Evolutionary conservation across 2,113 vertebrate genomes (phyloP).

Genomic region (Pyxicephalus adspersus): DNA sequence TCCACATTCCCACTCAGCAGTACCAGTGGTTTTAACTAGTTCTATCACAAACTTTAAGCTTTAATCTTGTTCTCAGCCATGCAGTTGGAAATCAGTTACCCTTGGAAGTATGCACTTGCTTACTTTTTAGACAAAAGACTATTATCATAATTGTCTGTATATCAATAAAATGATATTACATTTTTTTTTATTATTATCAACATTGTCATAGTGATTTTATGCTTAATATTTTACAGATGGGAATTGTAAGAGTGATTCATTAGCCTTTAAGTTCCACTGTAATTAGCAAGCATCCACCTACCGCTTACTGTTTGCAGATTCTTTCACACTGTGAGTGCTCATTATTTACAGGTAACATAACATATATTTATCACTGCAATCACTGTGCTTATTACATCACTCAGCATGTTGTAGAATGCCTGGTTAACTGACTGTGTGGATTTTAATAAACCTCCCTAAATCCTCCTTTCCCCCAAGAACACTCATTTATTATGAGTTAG

Average conservation of each 20-base stretch:
- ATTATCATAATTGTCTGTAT: too few relatives aligned
- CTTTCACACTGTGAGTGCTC: neutral
- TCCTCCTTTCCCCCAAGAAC: neutral
- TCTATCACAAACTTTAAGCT: too few relatives aligned
- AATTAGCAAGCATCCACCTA: neutral
- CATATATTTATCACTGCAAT: conserved; percentile 5
- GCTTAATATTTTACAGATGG: neutral
- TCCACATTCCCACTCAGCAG: too few relatives aligned
- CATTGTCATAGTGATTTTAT: neutral
- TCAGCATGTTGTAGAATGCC: neutral
- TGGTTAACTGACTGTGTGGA: conserved; percentile 16
- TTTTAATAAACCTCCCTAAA: conserved; percentile 22
- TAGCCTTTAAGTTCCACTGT: neutral
- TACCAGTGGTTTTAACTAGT: too few relatives aligned
- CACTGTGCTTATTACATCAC: conserved; percentile 21
- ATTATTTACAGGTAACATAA: conserved; percentile 34
- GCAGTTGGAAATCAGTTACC: too few relatives aligned
- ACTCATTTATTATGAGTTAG: conserved; percentile 33
- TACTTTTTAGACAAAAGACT: too few relatives aligned
- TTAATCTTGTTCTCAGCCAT: too few relatives aligned
- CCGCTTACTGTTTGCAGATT: neutral
- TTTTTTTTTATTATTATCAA: neutral
- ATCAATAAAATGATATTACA: too few relatives aligned
- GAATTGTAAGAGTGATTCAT: neutral
- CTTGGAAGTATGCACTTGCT: too few relatives aligned